These are phyloP conservation scores for Pseudoatta argentina DNA, from an alignment of 1,140 invertebrate genomes.

Conservation along the genomic window DNA sequence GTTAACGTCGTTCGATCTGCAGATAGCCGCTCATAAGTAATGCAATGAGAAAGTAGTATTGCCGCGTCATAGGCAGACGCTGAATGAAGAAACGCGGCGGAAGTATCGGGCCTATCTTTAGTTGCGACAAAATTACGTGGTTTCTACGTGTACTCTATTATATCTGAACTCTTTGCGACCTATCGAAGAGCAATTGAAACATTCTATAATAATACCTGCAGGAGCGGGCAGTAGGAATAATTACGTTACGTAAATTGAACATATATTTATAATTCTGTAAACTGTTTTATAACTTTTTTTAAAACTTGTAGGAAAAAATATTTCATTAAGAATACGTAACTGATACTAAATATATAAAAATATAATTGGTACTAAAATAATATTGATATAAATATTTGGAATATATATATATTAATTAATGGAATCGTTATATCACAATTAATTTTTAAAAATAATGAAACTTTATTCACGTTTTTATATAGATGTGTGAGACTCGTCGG, in stretches of 20 bases:
- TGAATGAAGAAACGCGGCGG: slow-evolving; percentile 26
- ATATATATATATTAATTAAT: background rate
- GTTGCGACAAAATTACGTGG: slow-evolving; percentile 12
- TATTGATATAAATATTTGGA: background rate
- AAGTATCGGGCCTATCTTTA: slow-evolving; percentile 36
- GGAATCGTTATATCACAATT: background rate
- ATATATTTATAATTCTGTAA: background rate
- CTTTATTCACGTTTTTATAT: background rate
- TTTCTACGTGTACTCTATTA: background rate
- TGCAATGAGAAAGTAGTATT: slow-evolving; percentile 43
- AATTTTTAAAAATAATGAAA: background rate
- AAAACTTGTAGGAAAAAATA: background rate
- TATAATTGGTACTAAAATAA: background rate
- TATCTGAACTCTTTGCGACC: slow-evolving; percentile 1
- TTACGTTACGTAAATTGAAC: background rate
- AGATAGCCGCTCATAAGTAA: slow-evolving; percentile 48
- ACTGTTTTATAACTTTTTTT: background rate
- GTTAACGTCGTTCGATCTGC: slow-evolving; percentile 38
- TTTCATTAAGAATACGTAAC: background rate
- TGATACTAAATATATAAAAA: background rate
- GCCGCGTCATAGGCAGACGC: slow-evolving; percentile 27
- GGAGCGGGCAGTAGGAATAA: background rate
- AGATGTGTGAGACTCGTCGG: background rate
- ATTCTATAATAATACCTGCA: background rate
- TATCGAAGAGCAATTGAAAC: background rate